Conservation (phyloP, 2,113 vertebrate species). For the Pseudopodoces humilis region DNA sequence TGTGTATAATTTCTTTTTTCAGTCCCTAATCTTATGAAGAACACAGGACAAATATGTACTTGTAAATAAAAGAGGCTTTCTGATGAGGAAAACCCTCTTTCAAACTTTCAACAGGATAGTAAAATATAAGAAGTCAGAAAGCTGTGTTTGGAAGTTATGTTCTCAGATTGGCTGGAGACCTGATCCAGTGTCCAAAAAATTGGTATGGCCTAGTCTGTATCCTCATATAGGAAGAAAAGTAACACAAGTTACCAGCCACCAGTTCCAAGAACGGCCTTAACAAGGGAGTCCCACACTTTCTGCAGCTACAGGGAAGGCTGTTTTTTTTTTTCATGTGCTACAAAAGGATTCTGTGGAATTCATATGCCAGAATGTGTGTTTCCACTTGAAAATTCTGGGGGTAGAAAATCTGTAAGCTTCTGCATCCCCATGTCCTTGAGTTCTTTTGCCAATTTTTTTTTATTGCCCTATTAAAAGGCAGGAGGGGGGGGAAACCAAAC, state of each 20-base stretch:
- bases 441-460: neutral
- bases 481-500: neutral
- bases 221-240: neutral
- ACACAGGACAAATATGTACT: neutral
- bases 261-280: neutral
- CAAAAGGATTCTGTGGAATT: neutral
- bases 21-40: neutral
- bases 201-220: neutral
- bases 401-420: neutral
- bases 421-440: neutral
- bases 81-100: neutral
- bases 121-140: neutral
- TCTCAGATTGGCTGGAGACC: neutral
- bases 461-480: neutral
- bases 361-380: neutral
- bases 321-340: neutral
- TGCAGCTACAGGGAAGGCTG: neutral
- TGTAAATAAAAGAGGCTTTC: neutral
- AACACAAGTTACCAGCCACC: neutral
- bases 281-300: neutral
- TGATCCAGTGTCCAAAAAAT: neutral
- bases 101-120: neutral
- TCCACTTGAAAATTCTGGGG: neutral
- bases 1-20: neutral
- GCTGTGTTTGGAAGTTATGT: neutral